phyloP scores from a whole-genome alignment of 23 tunicate genomes.

The Clavelina lepadiformis region DNA sequence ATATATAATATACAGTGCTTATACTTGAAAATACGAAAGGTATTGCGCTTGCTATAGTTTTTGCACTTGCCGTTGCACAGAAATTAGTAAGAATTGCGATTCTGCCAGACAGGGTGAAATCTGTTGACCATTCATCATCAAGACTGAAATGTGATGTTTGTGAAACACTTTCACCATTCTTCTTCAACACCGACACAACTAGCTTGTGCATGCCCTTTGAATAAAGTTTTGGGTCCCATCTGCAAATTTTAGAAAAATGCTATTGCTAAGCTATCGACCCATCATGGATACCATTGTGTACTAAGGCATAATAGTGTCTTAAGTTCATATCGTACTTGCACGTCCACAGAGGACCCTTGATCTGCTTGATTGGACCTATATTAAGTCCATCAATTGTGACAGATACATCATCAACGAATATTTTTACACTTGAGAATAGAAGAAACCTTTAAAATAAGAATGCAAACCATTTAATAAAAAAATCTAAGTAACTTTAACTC shows the following conservation, averaged over 20 bases:
- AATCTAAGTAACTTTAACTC: background rate
- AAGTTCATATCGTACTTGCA: constrained; percentile 47
- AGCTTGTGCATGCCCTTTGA: constrained; percentile 47
- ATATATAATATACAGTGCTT: too few species aligned
- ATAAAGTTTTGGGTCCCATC: constrained; percentile 65
- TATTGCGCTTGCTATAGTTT: background rate
- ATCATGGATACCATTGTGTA: background rate
- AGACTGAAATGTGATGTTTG: constrained; percentile 34
- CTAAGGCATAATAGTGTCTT: background rate
- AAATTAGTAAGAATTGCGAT: constrained; percentile 54
- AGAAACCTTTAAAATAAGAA: background rate
- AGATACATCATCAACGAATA: constrained; percentile 8
- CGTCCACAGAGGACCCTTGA: constrained; percentile 75
- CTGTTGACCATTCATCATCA: constrained; percentile 26
- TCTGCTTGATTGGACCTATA: constrained; percentile 36
- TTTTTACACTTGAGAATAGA: background rate
- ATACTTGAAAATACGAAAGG: background rate
- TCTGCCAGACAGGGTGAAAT: constrained; percentile 18
- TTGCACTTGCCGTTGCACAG: constrained; percentile 39
- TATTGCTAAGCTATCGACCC: background rate
- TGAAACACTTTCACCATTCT: constrained; percentile 9
- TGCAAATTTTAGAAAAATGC: constrained; percentile 1
- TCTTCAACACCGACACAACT: constrained; percentile 47
- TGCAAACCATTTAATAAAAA: background rate
- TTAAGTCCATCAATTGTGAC: constrained; percentile 47